Base-by-base conservation (phyloP, 1,140 invertebrate species). In the Diabrotica virgifera region DNA sequence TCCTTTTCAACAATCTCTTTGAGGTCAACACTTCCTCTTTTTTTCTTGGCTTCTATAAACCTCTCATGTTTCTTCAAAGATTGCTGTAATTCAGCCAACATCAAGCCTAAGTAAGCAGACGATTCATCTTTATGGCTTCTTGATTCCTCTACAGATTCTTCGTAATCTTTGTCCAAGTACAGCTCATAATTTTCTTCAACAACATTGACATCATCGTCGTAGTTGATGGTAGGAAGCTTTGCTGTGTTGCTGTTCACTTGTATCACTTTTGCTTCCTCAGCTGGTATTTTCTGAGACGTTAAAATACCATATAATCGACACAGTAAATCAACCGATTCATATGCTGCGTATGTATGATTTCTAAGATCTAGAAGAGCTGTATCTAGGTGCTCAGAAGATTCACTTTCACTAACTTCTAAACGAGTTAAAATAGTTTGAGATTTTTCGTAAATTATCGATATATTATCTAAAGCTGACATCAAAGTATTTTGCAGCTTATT, bases 171-270 rank as follows among this genome's bases (percentile, higher is more conserved):
- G 8, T 58, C 53, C 36, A 71, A 61, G 46, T 58, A 68, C n/a
- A 71, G 62, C 40, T 71, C 70, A 36, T 53, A 71, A 11, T 71
- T 62, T 63, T 71, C 70, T 40, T 71, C 70, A 5, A 62, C 0
- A 36, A 62, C 35, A 46, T 68, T 58, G 24, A 10, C 14, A 0
- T 40, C 35, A 52, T 71, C 70, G 14, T 71, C 70, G 59, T 62
- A 63, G 60, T 65, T 63, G 14, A 67, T 40, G 14, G 54, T 57
- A 36, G 37, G n/a, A 11, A 50, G 24, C 10, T 62, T 35, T n/a
- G 38, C 14, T 36, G 5, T 13, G 11, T 57, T 57, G 8, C 8
- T 12, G 10, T 36, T 36, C n/a, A 13, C 12, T 5, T n/a, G 24
- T 24, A 10, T 12, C 12, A n/a, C 36, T 57, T 36, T 7, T 36